Evolutionary conservation across 2,888 invertebrate genomes (phyloP).

Genomic region (Phasia obesa): DNA sequence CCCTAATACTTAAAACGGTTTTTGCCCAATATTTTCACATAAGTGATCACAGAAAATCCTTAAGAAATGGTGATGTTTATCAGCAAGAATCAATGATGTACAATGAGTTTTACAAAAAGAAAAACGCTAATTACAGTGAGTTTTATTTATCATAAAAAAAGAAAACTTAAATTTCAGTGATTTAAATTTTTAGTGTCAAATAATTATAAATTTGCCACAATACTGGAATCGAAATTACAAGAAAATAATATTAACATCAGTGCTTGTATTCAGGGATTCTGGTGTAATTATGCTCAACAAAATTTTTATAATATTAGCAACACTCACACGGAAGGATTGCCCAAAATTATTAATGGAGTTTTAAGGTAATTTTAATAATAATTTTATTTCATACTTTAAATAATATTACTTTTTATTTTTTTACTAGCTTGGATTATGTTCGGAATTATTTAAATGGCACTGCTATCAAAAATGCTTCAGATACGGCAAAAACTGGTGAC

Average conservation of each 20-base stretch:
- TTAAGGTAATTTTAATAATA: conserved; percentile 78
- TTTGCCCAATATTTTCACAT: conserved; percentile 70
- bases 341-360: conserved; percentile 83
- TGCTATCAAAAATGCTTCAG: conserved; percentile 84
- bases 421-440: conserved; percentile 79
- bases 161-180: background rate
- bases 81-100: background rate
- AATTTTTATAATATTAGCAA: conserved; percentile 75
- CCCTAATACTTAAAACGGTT: conserved; percentile 74
- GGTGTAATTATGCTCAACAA: conserved; percentile 84
- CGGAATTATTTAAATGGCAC: conserved; percentile 83
- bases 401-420: conserved; percentile 3
- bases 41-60: conserved; percentile 54
- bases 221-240: conserved; percentile 84
- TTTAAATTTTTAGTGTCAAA: conserved; percentile 73
- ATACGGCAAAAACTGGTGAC: conserved; percentile 80
- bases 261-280: conserved; percentile 85
- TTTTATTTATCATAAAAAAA: conserved; percentile 1
- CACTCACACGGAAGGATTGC: conserved; percentile 81
- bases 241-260: conserved; percentile 85
- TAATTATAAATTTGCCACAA: conserved; percentile 78
- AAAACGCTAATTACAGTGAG: conserved; percentile 15
- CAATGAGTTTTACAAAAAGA: conserved; percentile 30
- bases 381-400: background rate
- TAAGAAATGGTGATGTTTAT: conserved; percentile 42